phyloP scores from a whole-genome alignment of 2,797 vertebrate species.

The Melanotaenia trifasciata region DNA sequence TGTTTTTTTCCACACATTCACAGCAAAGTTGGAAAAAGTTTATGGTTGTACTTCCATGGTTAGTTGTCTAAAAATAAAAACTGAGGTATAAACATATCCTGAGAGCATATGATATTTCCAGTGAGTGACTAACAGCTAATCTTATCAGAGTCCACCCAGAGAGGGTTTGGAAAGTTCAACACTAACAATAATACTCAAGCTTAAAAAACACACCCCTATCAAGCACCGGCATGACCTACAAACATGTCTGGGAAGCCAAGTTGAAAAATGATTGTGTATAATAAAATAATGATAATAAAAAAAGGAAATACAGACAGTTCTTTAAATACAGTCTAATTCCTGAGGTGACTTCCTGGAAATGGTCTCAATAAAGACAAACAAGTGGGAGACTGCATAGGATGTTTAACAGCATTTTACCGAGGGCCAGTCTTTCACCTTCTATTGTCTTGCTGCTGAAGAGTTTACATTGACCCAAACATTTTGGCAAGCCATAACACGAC shows the following conservation, averaged over 20 bases:
- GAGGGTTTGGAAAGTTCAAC: constrained; percentile 69
- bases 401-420: constrained; percentile 58
- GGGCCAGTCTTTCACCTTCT: constrained; percentile 69
- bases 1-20: constrained; percentile 23
- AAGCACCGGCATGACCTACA: constrained; percentile 23
- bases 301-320: constrained; percentile 55
- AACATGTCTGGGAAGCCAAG: constrained; percentile 16
- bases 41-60: constrained; percentile 46
- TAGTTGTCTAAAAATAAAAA: constrained; percentile 71
- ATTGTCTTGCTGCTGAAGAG: constrained; percentile 76
- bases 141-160: constrained; percentile 71
- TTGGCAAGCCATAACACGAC: constrained; percentile 51
- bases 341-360: constrained; percentile 84
- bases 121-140: constrained; percentile 69
- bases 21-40: constrained; percentile 37
- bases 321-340: constrained; percentile 59
- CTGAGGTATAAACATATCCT: constrained; percentile 42
- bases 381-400: constrained; percentile 65
- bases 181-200: constrained; percentile 52
- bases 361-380: constrained; percentile 79
- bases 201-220: constrained; percentile 53
- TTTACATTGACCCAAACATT: constrained; percentile 67
- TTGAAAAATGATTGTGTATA: constrained; percentile 26
- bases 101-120: constrained; percentile 71
- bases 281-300: not conserved